Evolutionary conservation across 2,888 invertebrate species (phyloP).

Genomic region (Phorcus lineatus): DNA sequence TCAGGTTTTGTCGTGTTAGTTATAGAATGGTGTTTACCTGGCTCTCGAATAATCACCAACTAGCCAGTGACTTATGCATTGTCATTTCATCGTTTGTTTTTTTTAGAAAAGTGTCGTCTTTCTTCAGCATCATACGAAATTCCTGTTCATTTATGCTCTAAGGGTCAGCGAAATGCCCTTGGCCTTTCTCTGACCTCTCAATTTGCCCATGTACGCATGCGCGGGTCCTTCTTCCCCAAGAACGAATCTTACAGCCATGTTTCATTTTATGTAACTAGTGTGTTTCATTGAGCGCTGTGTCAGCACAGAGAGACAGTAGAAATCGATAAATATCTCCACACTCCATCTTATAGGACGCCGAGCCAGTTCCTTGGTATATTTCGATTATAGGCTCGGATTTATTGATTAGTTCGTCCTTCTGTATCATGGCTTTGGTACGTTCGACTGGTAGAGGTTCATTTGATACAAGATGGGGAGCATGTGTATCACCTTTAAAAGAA

Average conservation of each 20-base stretch:
- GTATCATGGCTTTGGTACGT: background rate
- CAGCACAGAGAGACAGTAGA: background rate
- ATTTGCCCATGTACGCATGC: background rate
- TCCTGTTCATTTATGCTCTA: background rate
- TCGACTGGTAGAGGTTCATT: background rate
- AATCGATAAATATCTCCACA: background rate
- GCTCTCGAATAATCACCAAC: no score
- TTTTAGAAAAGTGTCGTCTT: no score
- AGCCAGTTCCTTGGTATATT: background rate
- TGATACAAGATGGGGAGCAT: no score
- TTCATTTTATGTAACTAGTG: background rate
- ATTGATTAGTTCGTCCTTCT: conserved; percentile 3
- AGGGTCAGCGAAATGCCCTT: background rate
- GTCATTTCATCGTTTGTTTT: no score
- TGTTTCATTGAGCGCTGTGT: background rate
- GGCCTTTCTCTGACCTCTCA: background rate
- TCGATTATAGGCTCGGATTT: conserved; percentile 2
- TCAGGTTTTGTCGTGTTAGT: no score
- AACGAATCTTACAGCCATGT: conserved; percentile 8
- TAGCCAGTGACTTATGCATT: no score
- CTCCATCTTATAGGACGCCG: background rate
- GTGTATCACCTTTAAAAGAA: no score
- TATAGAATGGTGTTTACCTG: no score
- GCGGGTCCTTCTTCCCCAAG: background rate
- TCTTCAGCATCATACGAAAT: no score